Conservation (phyloP, 2,888 invertebrate genomes). For the Aspidiotus rigidus region DNA sequence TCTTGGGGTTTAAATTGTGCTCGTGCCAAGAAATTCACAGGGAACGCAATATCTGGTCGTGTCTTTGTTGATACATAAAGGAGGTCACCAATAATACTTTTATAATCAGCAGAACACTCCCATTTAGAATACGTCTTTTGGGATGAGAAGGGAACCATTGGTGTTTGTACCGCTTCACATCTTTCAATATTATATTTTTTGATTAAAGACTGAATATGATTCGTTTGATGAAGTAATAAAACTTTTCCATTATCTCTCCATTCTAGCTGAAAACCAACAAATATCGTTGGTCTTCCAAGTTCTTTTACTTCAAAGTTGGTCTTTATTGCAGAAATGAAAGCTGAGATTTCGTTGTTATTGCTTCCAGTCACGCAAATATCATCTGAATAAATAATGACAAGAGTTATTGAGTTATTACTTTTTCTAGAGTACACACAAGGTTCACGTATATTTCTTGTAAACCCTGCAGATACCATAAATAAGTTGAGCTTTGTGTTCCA, state of each 20-base stretch:
- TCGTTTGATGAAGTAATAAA: not conserved
- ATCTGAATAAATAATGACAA: not conserved
- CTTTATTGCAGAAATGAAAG: no score
- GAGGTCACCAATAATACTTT: constrained; percentile 36
- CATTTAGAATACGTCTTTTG: not conserved
- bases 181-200: not conserved
- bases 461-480: not conserved
- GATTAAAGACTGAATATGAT: constrained; percentile 25
- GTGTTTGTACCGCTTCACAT: not conserved
- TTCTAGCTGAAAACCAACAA: not conserved
- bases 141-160: not conserved
- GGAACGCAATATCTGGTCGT: constrained; percentile 39
- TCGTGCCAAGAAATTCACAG: constrained; percentile 39
- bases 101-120: not conserved
- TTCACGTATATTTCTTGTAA: not conserved
- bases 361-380: not conserved
- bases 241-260: not conserved
- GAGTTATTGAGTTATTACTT: not conserved
- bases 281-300: not conserved
- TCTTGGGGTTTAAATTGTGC: constrained; percentile 38
- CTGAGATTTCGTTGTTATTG: no score
- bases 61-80: constrained; percentile 38
- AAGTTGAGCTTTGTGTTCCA: not conserved
- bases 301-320: no score
- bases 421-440: not conserved